Evolutionary conservation across 2,113 vertebrate genomes (phyloP).

Genomic region (Prunella himalayana): DNA sequence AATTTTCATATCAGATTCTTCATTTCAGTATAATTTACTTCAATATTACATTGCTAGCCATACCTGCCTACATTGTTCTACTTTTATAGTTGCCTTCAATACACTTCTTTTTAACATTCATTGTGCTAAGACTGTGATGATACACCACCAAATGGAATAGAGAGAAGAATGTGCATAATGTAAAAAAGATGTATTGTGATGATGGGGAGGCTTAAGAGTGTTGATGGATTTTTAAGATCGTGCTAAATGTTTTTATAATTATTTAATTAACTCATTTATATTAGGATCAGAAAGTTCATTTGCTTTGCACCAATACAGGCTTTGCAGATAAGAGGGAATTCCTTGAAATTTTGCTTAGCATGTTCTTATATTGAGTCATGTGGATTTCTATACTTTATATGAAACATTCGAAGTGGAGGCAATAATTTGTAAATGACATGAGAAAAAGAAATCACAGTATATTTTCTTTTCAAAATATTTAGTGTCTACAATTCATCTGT

Average conservation of each 20-base stretch:
- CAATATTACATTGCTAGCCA: neutral
- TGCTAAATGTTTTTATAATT: neutral
- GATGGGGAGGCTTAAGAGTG: neutral
- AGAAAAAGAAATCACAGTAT: conserved; percentile 67
- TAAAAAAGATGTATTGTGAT: neutral
- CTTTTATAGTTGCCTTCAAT: neutral
- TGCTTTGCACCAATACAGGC: neutral
- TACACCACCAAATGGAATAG: neutral
- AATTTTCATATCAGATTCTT: neutral
- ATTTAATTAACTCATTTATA: neutral
- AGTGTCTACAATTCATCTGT: conserved; percentile 84
- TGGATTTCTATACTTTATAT: neutral
- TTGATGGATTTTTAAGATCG: neutral
- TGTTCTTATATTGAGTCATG: neutral
- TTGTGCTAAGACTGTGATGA: neutral
- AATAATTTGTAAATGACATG: conserved; percentile 61
- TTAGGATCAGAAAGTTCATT: conserved; percentile 6
- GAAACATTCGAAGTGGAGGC: conserved; percentile 11
- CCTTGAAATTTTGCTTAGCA: neutral
- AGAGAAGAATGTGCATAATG: neutral
- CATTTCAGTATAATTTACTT: neutral
- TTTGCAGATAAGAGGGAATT: neutral
- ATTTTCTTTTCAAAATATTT: conserved; percentile 90
- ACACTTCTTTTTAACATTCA: neutral
- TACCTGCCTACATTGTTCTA: neutral